These are phyloP conservation scores for Lithosia quadra DNA, from an alignment of 2,888 invertebrate genomes.

Conservation along the genomic window DNA sequence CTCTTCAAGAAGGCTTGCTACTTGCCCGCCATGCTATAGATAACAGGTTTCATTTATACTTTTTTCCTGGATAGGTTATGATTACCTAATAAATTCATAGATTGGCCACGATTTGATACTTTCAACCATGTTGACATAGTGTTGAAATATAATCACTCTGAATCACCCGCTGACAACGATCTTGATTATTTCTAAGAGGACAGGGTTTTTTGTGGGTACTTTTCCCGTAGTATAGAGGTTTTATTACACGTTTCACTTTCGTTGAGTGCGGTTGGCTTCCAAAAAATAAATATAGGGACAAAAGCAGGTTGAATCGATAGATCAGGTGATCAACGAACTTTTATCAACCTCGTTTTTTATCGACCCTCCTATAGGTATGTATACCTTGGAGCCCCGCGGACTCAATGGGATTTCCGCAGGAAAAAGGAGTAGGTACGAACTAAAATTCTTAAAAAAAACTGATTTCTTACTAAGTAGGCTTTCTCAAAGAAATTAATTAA, in stretches of 20 bases:
- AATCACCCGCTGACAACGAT: neutral
- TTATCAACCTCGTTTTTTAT: neutral
- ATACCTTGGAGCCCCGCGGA: too few relatives aligned
- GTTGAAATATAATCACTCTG: conserved; percentile 1
- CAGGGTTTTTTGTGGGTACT: neutral
- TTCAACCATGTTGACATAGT: neutral
- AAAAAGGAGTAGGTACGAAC: neutral
- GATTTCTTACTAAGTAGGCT: too few relatives aligned
- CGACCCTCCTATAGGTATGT: neutral
- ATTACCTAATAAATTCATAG: neutral
- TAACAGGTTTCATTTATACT: too few relatives aligned
- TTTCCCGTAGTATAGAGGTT: conserved; percentile 4
- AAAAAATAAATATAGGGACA: neutral
- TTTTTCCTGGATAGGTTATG: neutral
- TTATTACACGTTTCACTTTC: conserved; percentile 4
- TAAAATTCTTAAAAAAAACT: too few relatives aligned
- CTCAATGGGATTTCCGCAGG: too few relatives aligned
- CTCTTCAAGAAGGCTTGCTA: too few relatives aligned
- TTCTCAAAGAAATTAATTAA: too few relatives aligned
- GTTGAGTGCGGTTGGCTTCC: neutral
- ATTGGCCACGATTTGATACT: neutral
- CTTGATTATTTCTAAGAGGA: neutral
- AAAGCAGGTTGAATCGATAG: neutral
- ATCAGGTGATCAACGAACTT: neutral
- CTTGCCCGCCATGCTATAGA: too few relatives aligned